Evolutionary conservation across 2,888 invertebrate species (phyloP), one percentile per base, ranked within the genome.

Genomic region (Drosophila sordidapex): DNA sequence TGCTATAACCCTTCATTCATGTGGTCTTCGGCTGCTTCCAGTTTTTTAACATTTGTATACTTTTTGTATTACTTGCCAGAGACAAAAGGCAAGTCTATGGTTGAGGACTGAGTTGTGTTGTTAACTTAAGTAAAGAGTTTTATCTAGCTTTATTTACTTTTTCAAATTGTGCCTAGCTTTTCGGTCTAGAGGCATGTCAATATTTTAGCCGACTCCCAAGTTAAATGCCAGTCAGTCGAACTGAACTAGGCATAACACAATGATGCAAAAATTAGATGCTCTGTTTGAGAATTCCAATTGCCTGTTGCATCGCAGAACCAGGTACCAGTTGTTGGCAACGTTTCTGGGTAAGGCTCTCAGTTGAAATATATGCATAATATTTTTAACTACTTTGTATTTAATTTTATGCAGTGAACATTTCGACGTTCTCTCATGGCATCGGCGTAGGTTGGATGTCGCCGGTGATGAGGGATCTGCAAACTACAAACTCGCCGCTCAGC

Each of bases 21-120:
- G 92, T 92, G 90, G 88, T 86, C 90, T 4, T 93, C 91, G 25
- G 87, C 91, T 0, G 29, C 58, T 2, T 81, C 90, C 5, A 84
- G 87, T 33, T 54, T 85, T 0, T n/a, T 91, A 1, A 90, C 90
- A 21, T 90, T 90, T 31, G 18, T 92, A 0, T 93, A 92, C 58
- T 80, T 92, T 38, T 56, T 85, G 10, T 43, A 91, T 4, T 91
- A 83, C 58, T 62, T 93, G 48, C 83, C 85, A 13, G 93, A 93
- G 75, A 93, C 93, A 1, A 92, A 92, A 46, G 91, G 91, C 21
- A 92, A 91, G 78, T 88, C 87, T 2, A 83, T 93, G 82, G 74
- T 90, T 27, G 71, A 72, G 10, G 91, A 91, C 59, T 91, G 81
- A 70, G 13, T 4, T 43, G n/a, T 8, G 4, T 27, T 29, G 36